A percentile compares a stretch with the other conserved stretches of the same genome.
Evolutionary conservation across 2,888 invertebrate genomes (phyloP).

Genomic region (Copidosoma aretas): DNA sequence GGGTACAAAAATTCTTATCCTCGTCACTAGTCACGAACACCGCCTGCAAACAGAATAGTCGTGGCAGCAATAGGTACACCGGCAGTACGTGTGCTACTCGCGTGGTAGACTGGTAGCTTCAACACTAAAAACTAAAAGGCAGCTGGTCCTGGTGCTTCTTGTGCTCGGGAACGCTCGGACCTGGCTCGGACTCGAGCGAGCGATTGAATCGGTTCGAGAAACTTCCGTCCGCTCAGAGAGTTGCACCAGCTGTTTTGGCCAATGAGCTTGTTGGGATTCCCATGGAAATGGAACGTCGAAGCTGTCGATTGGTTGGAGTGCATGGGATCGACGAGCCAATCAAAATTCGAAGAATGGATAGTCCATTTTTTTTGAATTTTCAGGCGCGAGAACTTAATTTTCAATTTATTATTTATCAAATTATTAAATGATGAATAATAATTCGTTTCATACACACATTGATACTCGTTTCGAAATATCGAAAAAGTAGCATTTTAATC

Average conservation of each 20-base stretch:
- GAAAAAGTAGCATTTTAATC: no score
- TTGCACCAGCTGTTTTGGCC: conserved; percentile 1
- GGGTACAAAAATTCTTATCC: no score
- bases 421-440: no score
- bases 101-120: background rate
- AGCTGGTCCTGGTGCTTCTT: conserved; percentile 3
- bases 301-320: background rate
- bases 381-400: no score
- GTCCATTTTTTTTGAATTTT: background rate
- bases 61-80: no score
- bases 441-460: no score
- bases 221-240: conserved; percentile 27
- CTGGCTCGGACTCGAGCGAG: background rate
- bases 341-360: background rate
- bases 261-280: conserved; percentile 10
- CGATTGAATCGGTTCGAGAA: conserved; percentile 32
- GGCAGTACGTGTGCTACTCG: background rate
- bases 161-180: background rate
- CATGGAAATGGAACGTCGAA: background rate
- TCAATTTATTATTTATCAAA: no score
- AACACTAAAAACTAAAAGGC: conserved; percentile 1
- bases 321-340: background rate
- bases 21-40: no score
- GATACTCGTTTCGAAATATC: no score
- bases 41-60: no score